phyloP scores from a whole-genome alignment of 2,113 vertebrate species.

The Ciconia stormi region DNA sequence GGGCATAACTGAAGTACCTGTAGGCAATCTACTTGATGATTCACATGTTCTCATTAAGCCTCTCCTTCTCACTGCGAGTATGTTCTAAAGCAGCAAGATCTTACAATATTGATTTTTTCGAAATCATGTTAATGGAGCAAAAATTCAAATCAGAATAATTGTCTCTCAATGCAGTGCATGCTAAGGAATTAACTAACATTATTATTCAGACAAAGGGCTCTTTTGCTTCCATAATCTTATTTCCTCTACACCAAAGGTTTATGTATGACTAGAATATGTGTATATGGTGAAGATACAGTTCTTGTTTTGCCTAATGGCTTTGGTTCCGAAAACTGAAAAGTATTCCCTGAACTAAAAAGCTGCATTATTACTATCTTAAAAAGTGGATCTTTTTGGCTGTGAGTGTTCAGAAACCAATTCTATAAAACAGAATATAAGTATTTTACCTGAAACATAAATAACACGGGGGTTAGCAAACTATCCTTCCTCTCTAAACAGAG shows the following conservation, averaged over 20 bases:
- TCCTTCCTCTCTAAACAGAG: not conserved
- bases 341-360: not conserved
- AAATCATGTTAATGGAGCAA: not conserved
- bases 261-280: not conserved
- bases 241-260: not conserved
- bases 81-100: not conserved
- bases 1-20: not conserved
- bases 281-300: not conserved
- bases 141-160: not conserved
- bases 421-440: not conserved
- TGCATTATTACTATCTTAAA: not conserved
- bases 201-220: not conserved
- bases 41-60: not conserved
- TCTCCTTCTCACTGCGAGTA: not conserved
- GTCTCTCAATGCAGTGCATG: not conserved
- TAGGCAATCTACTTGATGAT: constrained; percentile 1
- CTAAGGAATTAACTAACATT: not conserved
- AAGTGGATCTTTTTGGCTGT: not conserved
- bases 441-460: not conserved
- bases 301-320: not conserved
- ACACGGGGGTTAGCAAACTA: not conserved
- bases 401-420: not conserved
- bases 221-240: not conserved
- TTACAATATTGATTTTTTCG: not conserved
- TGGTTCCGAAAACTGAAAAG: not conserved